Percentiles rank a stretch among this genome's conserved stretches.
Conservation (phyloP, 2,113 vertebrate species). For the Tilapia sparmanii region DNA sequence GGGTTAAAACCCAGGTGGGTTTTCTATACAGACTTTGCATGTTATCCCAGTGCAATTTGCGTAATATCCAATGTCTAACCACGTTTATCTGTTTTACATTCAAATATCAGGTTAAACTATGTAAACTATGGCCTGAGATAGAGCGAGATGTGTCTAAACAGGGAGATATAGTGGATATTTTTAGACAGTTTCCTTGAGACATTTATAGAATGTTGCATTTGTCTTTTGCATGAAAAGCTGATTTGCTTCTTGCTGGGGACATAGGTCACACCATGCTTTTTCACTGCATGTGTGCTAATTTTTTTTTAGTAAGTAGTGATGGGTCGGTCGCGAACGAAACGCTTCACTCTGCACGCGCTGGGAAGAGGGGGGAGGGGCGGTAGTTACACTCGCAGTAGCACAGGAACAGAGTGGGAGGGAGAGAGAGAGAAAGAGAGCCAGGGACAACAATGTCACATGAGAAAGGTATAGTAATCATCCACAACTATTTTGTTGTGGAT, state of each 20-base stretch:
- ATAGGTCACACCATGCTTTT: not conserved
- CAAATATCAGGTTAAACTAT: not conserved
- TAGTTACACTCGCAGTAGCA: too few species aligned
- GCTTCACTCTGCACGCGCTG: too few species aligned
- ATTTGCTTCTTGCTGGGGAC: not conserved
- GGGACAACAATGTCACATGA: too few species aligned
- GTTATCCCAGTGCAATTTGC: not conserved
- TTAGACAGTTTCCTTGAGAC: not conserved
- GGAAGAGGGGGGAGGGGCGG: too few species aligned
- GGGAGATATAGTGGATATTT: not conserved
- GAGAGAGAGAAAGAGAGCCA: too few species aligned
- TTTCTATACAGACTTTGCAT: not conserved
- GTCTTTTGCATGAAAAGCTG: not conserved
- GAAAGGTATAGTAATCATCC: too few species aligned
- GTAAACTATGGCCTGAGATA: not conserved
- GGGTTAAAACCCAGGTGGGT: not conserved
- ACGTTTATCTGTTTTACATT: not conserved
- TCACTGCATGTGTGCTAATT: not conserved
- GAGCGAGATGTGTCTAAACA: not conserved
- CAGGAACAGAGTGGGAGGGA: too few species aligned
- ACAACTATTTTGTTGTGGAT: too few species aligned
- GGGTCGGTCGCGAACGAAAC: too few species aligned
- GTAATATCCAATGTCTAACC: not conserved
- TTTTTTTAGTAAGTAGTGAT: too few species aligned
- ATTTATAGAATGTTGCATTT: not conserved